Evolutionary conservation across 2,113 vertebrate species (phyloP), one percentile per base, ranked within the genome.

Genomic region (Cheirogaleus medius): DNA sequence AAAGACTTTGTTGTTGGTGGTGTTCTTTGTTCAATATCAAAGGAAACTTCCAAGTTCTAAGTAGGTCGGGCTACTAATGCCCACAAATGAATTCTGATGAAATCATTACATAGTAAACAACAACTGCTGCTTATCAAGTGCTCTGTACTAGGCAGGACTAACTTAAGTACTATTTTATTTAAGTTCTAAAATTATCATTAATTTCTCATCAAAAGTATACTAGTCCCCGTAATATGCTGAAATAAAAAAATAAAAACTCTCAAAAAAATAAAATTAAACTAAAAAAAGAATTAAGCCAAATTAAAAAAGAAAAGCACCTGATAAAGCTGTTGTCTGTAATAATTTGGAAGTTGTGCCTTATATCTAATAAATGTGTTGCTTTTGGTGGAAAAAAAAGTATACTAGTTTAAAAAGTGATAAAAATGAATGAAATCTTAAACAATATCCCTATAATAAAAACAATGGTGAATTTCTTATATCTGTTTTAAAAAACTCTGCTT

Each of bases 141-240:
- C 27, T 84, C 10, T 5, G 47, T 39, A 29, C 11, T 20, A 44
- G 47, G 23, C 77, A 90, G 76, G 37, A 66, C 49, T 86, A 69
- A 80, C 42, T 13, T 37, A 84, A 97, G 74, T 76, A 81, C 82
- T 76, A 87, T 93, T 94, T 89, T 77, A 83, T 27, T 58, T 85
- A 71, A 94, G 13, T 8, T 37, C 93, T 90, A 68, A 94, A 81
- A 68, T 69, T 64, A 49, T 73, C 15, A 32, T 76, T 76, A 91
- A 82, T 76, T 94, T 96, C 69, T 91, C 32, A 54, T 68, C 42
- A 34, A 82, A 90, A 60, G 25, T 58, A 25, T 52, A 52, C 15
- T 52, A 52, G 52, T 52, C 52, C 10, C 15, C 15, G 4, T 52
- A 52, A 52, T 52, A 52, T 17, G 15, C 52, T 17, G 15, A 52